phyloP scores from a whole-genome alignment of 1,140 invertebrate species.

The Nasonia giraulti region DNA sequence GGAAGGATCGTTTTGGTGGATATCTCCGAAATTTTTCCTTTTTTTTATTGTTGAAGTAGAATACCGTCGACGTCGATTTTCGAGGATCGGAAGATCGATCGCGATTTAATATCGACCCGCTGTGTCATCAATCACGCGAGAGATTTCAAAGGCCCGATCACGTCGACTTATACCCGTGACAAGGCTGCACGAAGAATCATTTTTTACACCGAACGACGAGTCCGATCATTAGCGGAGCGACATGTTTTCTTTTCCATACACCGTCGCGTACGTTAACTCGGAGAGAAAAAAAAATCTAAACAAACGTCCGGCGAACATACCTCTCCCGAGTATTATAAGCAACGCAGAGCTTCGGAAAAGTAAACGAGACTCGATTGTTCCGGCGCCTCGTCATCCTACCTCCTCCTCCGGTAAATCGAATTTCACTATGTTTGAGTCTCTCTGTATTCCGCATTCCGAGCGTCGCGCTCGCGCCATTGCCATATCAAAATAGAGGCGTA shows the following conservation, averaged over 20 bases:
- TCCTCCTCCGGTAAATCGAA: constrained; percentile 64
- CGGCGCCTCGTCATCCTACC: constrained; percentile 56
- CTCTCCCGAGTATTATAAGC: too few species aligned
- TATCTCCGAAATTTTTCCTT: neutral
- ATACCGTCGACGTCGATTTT: neutral
- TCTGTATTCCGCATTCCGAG: constrained; percentile 64
- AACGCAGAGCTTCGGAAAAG: neutral
- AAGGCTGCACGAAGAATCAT: too few species aligned
- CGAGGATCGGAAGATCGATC: neutral
- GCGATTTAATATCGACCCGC: neutral
- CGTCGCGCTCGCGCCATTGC: constrained; percentile 60
- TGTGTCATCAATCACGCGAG: neutral
- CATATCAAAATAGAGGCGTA: constrained; percentile 63
- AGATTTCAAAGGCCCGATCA: too few species aligned
- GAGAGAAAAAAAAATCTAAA: neutral
- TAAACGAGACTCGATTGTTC: constrained; percentile 65
- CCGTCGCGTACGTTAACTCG: too few species aligned
- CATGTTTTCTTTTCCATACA: neutral
- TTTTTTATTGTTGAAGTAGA: too few species aligned
- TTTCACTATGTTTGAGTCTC: constrained; percentile 63
- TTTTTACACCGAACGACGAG: neutral
- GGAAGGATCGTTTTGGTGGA: neutral
- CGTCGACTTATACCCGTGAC: too few species aligned
- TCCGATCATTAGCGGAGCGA: neutral
- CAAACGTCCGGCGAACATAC: neutral